Evolutionary conservation across 2,888 invertebrate genomes (phyloP), one percentile per base, ranked within the genome.

Genomic region (Villa cingulata): DNA sequence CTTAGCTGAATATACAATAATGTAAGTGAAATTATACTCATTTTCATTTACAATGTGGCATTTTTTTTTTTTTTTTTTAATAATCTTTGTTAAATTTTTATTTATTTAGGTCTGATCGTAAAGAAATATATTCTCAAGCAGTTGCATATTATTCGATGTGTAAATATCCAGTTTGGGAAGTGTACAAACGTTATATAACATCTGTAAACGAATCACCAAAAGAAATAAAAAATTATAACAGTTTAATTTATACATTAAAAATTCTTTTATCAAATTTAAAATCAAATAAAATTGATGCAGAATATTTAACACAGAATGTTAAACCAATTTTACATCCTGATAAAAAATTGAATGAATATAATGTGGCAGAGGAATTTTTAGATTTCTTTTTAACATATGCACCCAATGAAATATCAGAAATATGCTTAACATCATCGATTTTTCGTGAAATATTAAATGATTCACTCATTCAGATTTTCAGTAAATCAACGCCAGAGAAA

Each of bases 101-200:
- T 43, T 16, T 32, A 50, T 48, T 5, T 48, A 65, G 68, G 38
- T 68, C 65, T 2, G 55, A 53, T n/a, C 65, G 63, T 20, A 64
- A 65, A 17, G 68, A 68, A 41, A 63, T 65, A 7, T 63, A 65
- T 41, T 55, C 65, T 14, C 66, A 68, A 50, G 66, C 68, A 23
- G 63, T 62, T 6, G 67, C 66, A 1, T 68, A 67, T 53, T 68
- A 68, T 45, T 62, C 64, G 52, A 68, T 68, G 68, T 68, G 68
- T 20, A 48, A 50, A 7, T 41, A 52, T 9, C 20, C 52, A 6
- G 36, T 42, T 14, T 40, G 40, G 37, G 44, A 48, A 23, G 42
- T 52, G 3, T 52, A 48, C n/a, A 17, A 38, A 12, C 16, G 38
- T 15, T 52, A 41, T 20, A 20, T n/a, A 14, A 19, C 1, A 6